phyloP scores from a whole-genome alignment of 2,888 invertebrate species.

The Dryomyza anilis region DNA sequence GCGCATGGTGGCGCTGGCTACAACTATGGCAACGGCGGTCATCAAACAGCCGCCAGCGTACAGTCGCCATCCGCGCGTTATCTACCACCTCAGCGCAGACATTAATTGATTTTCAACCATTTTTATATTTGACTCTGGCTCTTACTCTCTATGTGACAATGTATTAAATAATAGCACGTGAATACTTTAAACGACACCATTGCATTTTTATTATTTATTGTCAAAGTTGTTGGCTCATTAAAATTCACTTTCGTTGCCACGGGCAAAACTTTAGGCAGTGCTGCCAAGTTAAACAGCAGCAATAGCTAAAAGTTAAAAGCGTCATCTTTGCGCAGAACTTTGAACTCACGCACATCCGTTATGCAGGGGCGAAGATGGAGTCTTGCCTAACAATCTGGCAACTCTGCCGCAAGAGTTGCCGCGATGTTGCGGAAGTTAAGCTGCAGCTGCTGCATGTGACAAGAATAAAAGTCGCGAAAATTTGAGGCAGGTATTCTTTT shows the following conservation, averaged over 20 bases:
- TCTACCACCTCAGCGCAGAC: conserved; percentile 46
- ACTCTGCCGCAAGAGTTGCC: background rate
- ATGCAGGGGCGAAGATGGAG: background rate
- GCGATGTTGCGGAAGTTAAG: background rate
- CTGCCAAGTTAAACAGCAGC: too few species aligned
- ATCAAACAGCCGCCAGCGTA: conserved; percentile 34
- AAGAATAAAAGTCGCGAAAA: background rate
- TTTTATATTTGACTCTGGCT: too few species aligned
- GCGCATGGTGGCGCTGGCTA: conserved; percentile 25
- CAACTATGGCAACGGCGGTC: conserved; percentile 1
- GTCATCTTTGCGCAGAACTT: too few species aligned
- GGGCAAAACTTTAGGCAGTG: background rate
- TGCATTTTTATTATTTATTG: too few species aligned
- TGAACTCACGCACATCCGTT: too few species aligned
- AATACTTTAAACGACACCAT: too few species aligned
- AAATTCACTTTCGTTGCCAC: background rate
- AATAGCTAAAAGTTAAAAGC: too few species aligned
- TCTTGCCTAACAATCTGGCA: background rate
- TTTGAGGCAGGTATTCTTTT: background rate
- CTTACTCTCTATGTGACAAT: too few species aligned
- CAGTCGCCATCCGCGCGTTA: conserved; percentile 47
- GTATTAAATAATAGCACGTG: too few species aligned
- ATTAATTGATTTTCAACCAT: too few species aligned
- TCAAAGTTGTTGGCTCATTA: too few species aligned
- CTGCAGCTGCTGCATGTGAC: background rate